phyloP scores from a whole-genome alignment of 2,888 invertebrate species.

The Actias luna region DNA sequence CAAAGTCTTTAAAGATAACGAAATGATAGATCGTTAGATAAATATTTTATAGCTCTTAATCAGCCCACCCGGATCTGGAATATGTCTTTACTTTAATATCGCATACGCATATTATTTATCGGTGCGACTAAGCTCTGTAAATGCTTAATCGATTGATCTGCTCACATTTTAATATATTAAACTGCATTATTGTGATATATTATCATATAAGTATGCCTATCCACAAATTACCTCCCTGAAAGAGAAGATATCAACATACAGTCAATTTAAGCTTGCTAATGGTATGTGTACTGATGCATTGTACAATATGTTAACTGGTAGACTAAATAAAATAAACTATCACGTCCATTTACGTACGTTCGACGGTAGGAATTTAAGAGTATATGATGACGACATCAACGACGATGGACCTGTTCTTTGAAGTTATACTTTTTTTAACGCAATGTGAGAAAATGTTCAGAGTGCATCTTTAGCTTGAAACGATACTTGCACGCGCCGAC shows the following conservation, averaged over 20 bases:
- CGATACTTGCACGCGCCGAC: not conserved
- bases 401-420: too few species aligned
- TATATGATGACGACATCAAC: too few species aligned
- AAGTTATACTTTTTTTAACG: not conserved
- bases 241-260: not conserved
- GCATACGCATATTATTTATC: not conserved
- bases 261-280: not conserved
- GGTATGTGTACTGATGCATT: too few species aligned
- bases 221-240: not conserved
- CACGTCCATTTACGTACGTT: too few species aligned
- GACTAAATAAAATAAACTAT: too few species aligned
- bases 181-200: not conserved
- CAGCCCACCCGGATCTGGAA: not conserved
- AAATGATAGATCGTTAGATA: not conserved
- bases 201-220: not conserved
- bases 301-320: too few species aligned
- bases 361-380: too few species aligned
- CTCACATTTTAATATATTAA: not conserved
- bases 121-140: not conserved
- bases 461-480: not conserved
- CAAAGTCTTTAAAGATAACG: not conserved
- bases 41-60: not conserved
- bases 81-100: not conserved
- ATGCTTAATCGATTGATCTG: not conserved
- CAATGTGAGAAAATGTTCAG: not conserved